These are phyloP conservation scores for Chouioia cunea DNA, from an alignment of 2,888 invertebrate species.

Conservation along the genomic window DNA sequence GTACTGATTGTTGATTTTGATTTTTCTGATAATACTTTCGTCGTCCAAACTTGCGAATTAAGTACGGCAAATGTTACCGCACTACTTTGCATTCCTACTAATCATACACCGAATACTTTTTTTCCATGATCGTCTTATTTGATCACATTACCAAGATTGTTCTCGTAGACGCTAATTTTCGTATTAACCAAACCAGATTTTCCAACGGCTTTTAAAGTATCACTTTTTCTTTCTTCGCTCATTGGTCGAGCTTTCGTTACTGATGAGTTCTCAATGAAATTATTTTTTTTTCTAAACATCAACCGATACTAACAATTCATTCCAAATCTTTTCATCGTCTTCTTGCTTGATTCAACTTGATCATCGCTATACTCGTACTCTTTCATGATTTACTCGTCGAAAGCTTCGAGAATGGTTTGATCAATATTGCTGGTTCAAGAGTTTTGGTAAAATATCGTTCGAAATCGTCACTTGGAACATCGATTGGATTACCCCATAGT, in stretches of 20 bases:
- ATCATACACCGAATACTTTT: slow-evolving; percentile 59
- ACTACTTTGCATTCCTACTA: slow-evolving; percentile 65
- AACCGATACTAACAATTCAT: slow-evolving; percentile 27
- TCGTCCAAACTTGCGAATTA: background rate
- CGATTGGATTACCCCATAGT: slow-evolving; percentile 45
- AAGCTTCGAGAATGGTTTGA: slow-evolving; percentile 20
- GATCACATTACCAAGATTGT: slow-evolving; percentile 51
- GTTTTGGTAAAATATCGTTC: slow-evolving; percentile 15
- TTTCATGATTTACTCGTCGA: slow-evolving; percentile 18
- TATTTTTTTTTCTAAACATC: slow-evolving; percentile 34
- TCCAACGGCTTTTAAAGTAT: slow-evolving; percentile 47
- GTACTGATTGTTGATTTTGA: slow-evolving; percentile 32
- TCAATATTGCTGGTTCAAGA: slow-evolving; percentile 13
- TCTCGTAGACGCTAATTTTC: slow-evolving; percentile 62
- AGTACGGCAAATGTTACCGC: slow-evolving; percentile 21
- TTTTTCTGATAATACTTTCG: background rate
- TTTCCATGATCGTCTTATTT: slow-evolving; percentile 10
- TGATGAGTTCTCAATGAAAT: slow-evolving; percentile 36
- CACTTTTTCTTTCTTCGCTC: slow-evolving; percentile 29
- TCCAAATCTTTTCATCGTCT: slow-evolving; percentile 19
- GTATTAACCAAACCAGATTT: slow-evolving; percentile 58
- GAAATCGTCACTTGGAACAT: slow-evolving; percentile 40
- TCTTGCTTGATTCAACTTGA: slow-evolving; percentile 24
- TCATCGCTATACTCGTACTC: slow-evolving; percentile 15
- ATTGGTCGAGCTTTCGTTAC: slow-evolving; percentile 6